Percentiles rank a stretch among this genome's conserved stretches.
These are phyloP conservation scores for Pitangus sulphuratus DNA, from an alignment of 2,797 vertebrate genomes.

Conservation along the genomic window DNA sequence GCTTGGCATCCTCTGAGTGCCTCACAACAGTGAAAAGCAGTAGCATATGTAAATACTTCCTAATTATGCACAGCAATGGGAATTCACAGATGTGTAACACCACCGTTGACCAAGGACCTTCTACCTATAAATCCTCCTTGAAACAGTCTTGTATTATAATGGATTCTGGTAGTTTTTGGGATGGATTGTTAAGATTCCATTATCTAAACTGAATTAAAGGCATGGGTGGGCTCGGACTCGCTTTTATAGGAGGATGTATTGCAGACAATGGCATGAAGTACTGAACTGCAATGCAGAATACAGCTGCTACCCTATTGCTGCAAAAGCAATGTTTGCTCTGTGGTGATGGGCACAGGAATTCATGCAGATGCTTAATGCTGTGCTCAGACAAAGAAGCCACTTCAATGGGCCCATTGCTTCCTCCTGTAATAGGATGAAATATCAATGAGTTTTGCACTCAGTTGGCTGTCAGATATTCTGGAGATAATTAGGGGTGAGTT, in stretches of 20 bases:
- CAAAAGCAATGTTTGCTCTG: background rate
- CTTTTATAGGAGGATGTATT: background rate
- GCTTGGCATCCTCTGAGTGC: background rate
- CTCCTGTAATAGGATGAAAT: background rate
- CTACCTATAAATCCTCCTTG: slow-evolving; percentile 45
- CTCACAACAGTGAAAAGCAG: slow-evolving; percentile 15
- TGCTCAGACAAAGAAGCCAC: background rate
- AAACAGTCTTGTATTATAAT: background rate
- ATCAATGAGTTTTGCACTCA: background rate
- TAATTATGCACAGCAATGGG: slow-evolving; percentile 54
- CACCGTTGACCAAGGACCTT: background rate
- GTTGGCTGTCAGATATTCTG: background rate
- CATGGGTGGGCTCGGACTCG: background rate
- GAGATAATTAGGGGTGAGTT: background rate
- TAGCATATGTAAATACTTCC: slow-evolving; percentile 52
- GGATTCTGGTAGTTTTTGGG: background rate
- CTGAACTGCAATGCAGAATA: background rate
- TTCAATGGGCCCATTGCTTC: background rate
- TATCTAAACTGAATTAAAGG: slow-evolving; percentile 29
- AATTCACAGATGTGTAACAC: slow-evolving; percentile 60
- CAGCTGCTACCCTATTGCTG: background rate
- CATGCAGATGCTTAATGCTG: background rate
- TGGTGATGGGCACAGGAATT: slow-evolving; percentile 3
- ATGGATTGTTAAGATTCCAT: slow-evolving; percentile 34
- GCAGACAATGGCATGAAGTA: background rate